Base-by-base conservation (phyloP, 2,888 invertebrate species). In the Pseudococcus longispinus region DNA sequence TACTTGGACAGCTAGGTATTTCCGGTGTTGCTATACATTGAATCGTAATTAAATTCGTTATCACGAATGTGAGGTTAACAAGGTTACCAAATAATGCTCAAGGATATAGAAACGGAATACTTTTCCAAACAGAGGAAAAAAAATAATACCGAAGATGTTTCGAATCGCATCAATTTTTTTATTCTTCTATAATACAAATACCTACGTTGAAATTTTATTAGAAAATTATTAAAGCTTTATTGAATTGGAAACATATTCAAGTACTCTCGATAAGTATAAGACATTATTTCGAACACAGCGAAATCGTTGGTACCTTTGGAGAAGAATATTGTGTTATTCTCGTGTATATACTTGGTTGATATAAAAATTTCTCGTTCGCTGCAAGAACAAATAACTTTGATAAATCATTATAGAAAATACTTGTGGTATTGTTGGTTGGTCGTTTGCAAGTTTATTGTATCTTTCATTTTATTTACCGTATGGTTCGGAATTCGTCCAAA, bases 201-300 rank as follows among this genome's bases (percentile, higher is more conserved):
- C 51, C n/a, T 23, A 23, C 60, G 60, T 23, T 8, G 60, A 20
- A 70, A 70, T 70, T 70, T 70, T 70, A 29, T 70, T 70, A 18
- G 70, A 70, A 70, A 70, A 70, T 29, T 60, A 60, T 60, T 70
- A 70, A 70, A 70, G 70, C 70, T 29, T 70, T 70, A 70, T 70
- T 18, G 70, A 70, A 70, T 70, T 32, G 70, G 70, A 70, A 70
- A 70, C 70, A 70, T 70, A 70, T 70, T 70, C 26, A 29, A 70
- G 70, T 70, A 70, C 26, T 70, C 70, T 29, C 26, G 15, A 18
- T 32, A 70, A 29, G 29, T 70, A 70, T 29, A 70, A 70, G 70
- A 23, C 23, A 60, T 60, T 60, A 60, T 60, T 60, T 60, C 23
- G 11, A 20, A 23, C 60, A 60, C 9, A n/a, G 55, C 0, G 60